A percentile compares a stretch with the other conserved stretches of the same genome.
phyloP scores from a whole-genome alignment of 2,113 vertebrate genomes.

The Lichenostomus cassidix region DNA sequence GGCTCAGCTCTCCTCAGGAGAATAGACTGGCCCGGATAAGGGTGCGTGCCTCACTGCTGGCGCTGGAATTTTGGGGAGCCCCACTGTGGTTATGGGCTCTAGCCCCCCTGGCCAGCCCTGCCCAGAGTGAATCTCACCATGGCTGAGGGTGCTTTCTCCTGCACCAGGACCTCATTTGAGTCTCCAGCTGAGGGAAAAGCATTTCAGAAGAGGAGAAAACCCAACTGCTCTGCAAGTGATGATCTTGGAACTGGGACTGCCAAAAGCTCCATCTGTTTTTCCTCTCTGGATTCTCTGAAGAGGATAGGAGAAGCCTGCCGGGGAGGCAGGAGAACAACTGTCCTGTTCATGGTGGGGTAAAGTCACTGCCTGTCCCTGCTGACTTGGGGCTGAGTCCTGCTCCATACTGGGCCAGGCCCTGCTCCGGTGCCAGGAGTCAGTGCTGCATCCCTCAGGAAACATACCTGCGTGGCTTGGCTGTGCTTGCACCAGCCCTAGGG shows the following conservation, averaged over 20 bases:
- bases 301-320: background rate
- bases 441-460: accelerated
- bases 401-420: no score
- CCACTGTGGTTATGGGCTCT: background rate
- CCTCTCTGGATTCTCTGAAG: background rate
- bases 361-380: background rate
- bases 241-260: constrained; percentile 28
- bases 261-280: constrained; percentile 68
- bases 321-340: background rate
- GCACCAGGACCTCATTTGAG: background rate
- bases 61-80: background rate
- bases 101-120: background rate
- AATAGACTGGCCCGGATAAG: accelerated
- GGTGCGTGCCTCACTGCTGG: accelerated
- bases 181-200: background rate
- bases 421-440: background rate
- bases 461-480: background rate
- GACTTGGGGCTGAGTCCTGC: background rate
- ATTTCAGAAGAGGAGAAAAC: constrained; percentile 58
- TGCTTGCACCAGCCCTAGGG: background rate
- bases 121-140: background rate
- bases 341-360: background rate
- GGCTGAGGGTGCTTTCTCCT: background rate
- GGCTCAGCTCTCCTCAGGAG: background rate
- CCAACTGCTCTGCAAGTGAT: constrained; percentile 4